phyloP scores from a whole-genome alignment of 2,888 invertebrate species.

The Saturnia pavonia region DNA sequence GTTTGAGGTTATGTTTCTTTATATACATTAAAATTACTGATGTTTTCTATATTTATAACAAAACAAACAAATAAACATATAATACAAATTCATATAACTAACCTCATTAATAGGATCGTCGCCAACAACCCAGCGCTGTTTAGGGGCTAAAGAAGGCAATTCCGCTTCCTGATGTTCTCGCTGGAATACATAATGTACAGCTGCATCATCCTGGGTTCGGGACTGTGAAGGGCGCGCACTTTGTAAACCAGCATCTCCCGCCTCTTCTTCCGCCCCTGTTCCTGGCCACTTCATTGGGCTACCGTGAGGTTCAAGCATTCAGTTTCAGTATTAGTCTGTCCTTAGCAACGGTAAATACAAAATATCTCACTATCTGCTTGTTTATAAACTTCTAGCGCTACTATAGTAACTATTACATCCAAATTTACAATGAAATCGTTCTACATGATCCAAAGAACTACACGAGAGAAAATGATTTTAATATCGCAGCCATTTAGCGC shows the following conservation, averaged over 20 bases:
- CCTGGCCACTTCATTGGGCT: slow-evolving; percentile 91
- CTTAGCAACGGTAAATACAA: slow-evolving; percentile 66
- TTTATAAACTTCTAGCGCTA: slow-evolving; percentile 46
- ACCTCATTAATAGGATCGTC: slow-evolving; percentile 95
- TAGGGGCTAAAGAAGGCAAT: slow-evolving; percentile 87
- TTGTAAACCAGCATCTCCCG: slow-evolving; percentile 75
- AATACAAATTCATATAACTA: slow-evolving; percentile 57
- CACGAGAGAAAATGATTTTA: slow-evolving; percentile 43
- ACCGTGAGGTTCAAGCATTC: slow-evolving; percentile 82
- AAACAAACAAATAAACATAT: neutral
- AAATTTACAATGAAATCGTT: slow-evolving; percentile 49
- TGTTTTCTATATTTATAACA: neutral
- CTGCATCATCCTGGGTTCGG: slow-evolving; percentile 91
- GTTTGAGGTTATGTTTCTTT: slow-evolving; percentile 42
- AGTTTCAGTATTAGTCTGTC: slow-evolving; percentile 68
- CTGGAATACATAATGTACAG: slow-evolving; percentile 96
- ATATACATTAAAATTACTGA: slow-evolving; percentile 18
- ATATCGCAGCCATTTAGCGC: slow-evolving; percentile 56
- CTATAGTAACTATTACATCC: slow-evolving; percentile 46
- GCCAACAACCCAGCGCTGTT: slow-evolving; percentile 93
- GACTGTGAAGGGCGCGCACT: slow-evolving; percentile 86
- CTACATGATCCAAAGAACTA: slow-evolving; percentile 63
- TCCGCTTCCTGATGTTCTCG: slow-evolving; percentile 90
- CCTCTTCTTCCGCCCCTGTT: slow-evolving; percentile 85
- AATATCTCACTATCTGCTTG: slow-evolving; percentile 54